Evolutionary conservation across 2,888 invertebrate species (phyloP).

Genomic region (Criorhina ranunculi): DNA sequence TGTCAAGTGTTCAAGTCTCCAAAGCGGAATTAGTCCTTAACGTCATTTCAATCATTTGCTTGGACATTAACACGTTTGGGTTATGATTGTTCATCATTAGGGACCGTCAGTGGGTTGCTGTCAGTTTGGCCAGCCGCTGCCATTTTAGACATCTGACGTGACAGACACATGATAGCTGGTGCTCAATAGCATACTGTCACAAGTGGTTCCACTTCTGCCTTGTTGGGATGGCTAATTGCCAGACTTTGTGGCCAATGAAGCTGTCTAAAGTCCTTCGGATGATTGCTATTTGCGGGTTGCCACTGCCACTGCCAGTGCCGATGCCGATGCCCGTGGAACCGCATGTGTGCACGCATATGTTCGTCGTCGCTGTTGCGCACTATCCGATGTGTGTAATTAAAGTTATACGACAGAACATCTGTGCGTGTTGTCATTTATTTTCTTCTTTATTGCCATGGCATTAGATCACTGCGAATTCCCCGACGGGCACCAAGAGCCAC

Average conservation of each 20-base stretch:
- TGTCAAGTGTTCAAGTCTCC: slow-evolving; percentile 28
- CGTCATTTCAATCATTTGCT: slow-evolving; percentile 66
- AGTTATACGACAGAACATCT: slow-evolving; percentile 62
- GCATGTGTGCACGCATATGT: slow-evolving; percentile 55
- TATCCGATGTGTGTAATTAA: slow-evolving; percentile 67
- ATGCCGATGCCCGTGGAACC: slow-evolving; percentile 23
- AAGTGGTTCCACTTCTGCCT: slow-evolving; percentile 60
- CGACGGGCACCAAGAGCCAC: slow-evolving; percentile 47
- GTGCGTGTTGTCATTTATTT: slow-evolving; percentile 72
- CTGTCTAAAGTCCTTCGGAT: slow-evolving; percentile 64
- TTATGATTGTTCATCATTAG: slow-evolving; percentile 71
- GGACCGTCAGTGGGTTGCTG: slow-evolving; percentile 55
- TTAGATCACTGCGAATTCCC: slow-evolving; percentile 68
- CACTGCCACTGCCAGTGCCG: slow-evolving; percentile 1
- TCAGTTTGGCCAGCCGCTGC: slow-evolving; percentile 30
- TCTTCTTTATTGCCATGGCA: slow-evolving; percentile 32
- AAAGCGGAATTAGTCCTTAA: slow-evolving; percentile 62
- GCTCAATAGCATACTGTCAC: slow-evolving; percentile 61
- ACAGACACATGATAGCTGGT: slow-evolving; percentile 65
- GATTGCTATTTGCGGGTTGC: slow-evolving; percentile 48
- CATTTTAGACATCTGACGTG: slow-evolving; percentile 47
- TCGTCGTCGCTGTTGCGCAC: slow-evolving; percentile 18
- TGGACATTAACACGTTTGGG: slow-evolving; percentile 73
- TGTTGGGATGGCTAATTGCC: slow-evolving; percentile 70
- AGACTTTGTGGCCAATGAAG: slow-evolving; percentile 68